Base-by-base conservation (phyloP, 2,113 vertebrate genomes). In the Condylura cristata region DNA sequence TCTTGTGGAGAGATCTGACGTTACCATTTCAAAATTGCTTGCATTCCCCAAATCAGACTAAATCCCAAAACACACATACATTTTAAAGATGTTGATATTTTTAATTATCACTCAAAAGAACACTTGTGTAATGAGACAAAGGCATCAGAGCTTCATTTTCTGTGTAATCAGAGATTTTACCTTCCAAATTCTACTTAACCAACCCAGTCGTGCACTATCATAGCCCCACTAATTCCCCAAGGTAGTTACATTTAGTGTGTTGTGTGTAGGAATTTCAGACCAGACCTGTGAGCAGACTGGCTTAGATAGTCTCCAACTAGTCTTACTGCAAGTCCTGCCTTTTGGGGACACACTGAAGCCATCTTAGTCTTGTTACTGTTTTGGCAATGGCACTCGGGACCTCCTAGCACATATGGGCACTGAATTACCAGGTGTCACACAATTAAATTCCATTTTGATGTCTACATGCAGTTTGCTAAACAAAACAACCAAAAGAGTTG, bases 1-100 rank as follows among this genome's bases (percentile, higher is more conserved):
- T 91, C 96, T 86, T 60, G 91, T 96, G 97, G 89, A 86, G 0
- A 48, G 34, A 83, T 6, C 34, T 12, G 46, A 14, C 26, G 75
- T 53, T 53, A 61, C 86, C 76, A 12, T 20, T 18, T 46, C 53
- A 34, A 85, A 58, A 51, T 60, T 11, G 20, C 71, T 4, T 8
- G 5, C 32, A 32, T 39, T 84, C 44, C 44, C 37, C 56, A n/a
- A 56, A 65, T 41, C 48, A 20, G 6, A 34, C 12, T 26, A 26
- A 10, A 41, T 32, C 71, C 46, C 32, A 76, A 94, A 82, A 41
- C 34, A 11, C 20, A 26, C 0, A 8, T 13, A 34, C 17, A 16
- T 66, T 71, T 75, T 8, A 70, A 85, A 30, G 51, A 66, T 0
- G 13, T 37, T 88, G 18, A 13, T 22, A 53, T 86, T 88, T 26